phyloP scores from a whole-genome alignment of 2,113 vertebrate species.

The Entomyzon cyanotis region DNA sequence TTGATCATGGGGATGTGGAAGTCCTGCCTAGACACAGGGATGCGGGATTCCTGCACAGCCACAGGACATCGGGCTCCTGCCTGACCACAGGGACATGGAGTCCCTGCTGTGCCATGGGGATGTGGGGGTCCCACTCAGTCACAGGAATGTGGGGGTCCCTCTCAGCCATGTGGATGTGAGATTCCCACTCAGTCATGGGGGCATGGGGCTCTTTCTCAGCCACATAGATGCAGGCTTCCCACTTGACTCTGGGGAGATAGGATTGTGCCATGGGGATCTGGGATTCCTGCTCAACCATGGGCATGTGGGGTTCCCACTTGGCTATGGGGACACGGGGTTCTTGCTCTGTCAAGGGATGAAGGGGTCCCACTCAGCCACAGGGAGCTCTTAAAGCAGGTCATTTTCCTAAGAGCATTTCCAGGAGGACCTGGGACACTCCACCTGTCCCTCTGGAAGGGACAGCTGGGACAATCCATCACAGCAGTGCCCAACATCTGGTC shows the following conservation, averaged over 20 bases:
- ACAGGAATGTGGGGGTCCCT: not conserved
- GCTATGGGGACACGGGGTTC: not conserved
- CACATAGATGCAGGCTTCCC: not conserved
- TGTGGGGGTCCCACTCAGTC: not conserved
- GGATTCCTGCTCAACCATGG: not conserved
- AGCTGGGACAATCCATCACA: not conserved
- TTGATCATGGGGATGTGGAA: not conserved
- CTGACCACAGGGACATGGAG: not conserved
- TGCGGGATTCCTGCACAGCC: not conserved
- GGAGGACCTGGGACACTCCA: not conserved
- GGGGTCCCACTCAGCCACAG: not conserved
- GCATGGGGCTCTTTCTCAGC: not conserved
- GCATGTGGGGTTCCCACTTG: not conserved
- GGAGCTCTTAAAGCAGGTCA: fast-evolving
- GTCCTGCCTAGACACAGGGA: fast-evolving
- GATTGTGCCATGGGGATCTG: not conserved
- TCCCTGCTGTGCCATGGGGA: not conserved
- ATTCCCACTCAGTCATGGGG: not conserved
- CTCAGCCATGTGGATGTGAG: too few relatives aligned
- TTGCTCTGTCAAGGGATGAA: not conserved
- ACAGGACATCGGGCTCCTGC: not conserved
- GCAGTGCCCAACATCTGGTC: not conserved
- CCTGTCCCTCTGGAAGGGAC: not conserved
- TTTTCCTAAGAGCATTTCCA: not conserved
- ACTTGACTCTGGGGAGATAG: not conserved